These are phyloP conservation scores for Lethenteron camtschaticum DNA, from an alignment of 2,113 vertebrate species.

Conservation along the genomic window DNA sequence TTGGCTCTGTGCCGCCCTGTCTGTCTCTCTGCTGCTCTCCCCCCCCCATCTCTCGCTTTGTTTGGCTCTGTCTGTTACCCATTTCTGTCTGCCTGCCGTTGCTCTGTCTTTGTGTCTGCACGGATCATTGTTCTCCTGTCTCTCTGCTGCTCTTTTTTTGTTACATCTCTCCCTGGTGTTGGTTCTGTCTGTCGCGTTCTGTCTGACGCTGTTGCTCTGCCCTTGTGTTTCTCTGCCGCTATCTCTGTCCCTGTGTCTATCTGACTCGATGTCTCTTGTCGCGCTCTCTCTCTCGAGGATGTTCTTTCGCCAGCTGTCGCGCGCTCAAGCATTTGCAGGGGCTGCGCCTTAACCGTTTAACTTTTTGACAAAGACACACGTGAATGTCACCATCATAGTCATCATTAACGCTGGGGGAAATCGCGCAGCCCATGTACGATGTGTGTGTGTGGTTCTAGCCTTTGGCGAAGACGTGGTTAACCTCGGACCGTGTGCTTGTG, in stretches of 20 bases:
- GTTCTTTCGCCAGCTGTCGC: too few relatives aligned
- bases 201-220: not conserved
- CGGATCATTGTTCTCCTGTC: not conserved
- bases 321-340: too few relatives aligned
- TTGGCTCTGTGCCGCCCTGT: too few relatives aligned
- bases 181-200: not conserved
- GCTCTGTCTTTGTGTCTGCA: not conserved
- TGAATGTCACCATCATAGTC: too few relatives aligned
- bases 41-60: not conserved
- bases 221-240: not conserved
- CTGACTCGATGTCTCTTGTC: not conserved
- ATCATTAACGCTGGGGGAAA: too few relatives aligned
- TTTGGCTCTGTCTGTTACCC: not conserved
- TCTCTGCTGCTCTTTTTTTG: not conserved
- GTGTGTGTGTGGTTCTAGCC: too few relatives aligned
- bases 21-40: not conserved
- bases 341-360: too few relatives aligned
- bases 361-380: too few relatives aligned
- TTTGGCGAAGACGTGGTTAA: too few relatives aligned
- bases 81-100: not conserved
- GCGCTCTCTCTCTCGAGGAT: too few relatives aligned
- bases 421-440: too few relatives aligned
- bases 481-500: too few relatives aligned
- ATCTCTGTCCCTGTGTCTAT: not conserved
- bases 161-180: not conserved